Percentiles rank a stretch among this genome's conserved stretches.
phyloP scores from a whole-genome alignment of 2,888 invertebrate genomes.

The Eupithecia vulgata region DNA sequence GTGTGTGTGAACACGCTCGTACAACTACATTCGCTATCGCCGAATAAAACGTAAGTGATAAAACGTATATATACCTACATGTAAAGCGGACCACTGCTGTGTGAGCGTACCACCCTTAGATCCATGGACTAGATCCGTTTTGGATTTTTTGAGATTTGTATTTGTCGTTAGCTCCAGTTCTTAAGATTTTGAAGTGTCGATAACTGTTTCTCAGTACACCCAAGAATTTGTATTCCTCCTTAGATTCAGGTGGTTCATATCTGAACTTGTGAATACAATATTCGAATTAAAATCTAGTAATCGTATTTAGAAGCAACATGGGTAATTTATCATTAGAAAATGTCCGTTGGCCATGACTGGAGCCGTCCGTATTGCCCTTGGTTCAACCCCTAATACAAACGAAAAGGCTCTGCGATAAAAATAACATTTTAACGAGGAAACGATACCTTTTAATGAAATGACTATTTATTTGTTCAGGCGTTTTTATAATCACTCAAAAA shows the following conservation, averaged over 20 bases:
- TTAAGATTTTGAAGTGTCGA: no score
- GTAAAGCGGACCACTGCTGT: no score
- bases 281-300: background rate
- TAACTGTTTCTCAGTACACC: background rate
- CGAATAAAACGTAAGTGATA: no score
- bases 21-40: no score
- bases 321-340: background rate
- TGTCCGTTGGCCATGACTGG: background rate
- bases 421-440: conserved; percentile 20
- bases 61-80: no score
- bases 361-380: background rate
- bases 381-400: conserved; percentile 25
- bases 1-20: no score
- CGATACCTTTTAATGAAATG: conserved; percentile 14
- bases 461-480: conserved; percentile 3
- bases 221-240: background rate
- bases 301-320: background rate
- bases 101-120: no score
- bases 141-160: background rate
- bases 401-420: conserved; percentile 19
- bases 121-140: no score
- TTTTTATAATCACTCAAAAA: background rate
- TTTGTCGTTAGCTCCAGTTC: background rate
- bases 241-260: background rate
- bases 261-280: background rate